Percentiles rank a stretch among this genome's conserved stretches.
Conservation (phyloP, 2,113 vertebrate species). For the Perca schrenkii region DNA sequence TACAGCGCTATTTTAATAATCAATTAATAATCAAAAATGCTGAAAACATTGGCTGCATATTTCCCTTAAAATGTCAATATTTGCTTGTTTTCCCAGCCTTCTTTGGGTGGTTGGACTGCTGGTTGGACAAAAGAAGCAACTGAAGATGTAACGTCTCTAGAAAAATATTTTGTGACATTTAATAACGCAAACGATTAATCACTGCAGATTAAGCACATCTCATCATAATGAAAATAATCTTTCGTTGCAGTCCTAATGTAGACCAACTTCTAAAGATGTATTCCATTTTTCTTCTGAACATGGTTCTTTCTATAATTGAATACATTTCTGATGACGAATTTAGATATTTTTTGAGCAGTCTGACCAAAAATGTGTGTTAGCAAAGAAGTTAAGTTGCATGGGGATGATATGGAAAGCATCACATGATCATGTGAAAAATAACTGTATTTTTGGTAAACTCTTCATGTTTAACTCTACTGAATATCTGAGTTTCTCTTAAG, state of each 20-base stretch:
- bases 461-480: conserved; percentile 3
- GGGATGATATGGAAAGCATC: not conserved
- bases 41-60: too few species aligned
- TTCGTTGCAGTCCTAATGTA: not conserved
- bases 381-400: too few species aligned
- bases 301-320: not conserved
- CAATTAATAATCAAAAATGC: not conserved
- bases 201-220: too few species aligned
- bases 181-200: not conserved
- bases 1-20: not conserved
- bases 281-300: not conserved
- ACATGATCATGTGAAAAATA: not conserved
- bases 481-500: conserved; percentile 31
- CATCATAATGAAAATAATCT: not conserved
- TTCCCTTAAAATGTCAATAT: not conserved
- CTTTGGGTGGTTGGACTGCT: too few species aligned
- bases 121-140: not conserved
- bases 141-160: not conserved
- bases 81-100: not conserved
- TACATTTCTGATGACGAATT: not conserved
- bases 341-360: not conserved
- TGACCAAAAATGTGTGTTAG: not conserved
- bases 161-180: not conserved
- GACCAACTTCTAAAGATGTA: not conserved
- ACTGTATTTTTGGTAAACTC: not conserved